phyloP scores from a whole-genome alignment of 2,797 vertebrate species.

The Sebastiscus albofasciatus region DNA sequence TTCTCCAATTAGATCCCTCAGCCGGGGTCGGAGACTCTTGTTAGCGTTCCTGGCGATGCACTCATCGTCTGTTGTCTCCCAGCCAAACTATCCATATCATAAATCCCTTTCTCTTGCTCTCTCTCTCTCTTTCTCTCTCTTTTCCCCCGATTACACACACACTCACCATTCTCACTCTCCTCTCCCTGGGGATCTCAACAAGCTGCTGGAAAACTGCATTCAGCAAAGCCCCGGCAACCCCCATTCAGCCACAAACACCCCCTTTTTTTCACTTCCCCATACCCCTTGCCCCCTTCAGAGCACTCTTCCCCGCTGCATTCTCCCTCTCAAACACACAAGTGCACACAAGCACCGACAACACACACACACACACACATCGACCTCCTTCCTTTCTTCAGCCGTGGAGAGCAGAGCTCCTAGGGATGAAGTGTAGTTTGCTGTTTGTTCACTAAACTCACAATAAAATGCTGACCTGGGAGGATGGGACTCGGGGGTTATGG shows the following conservation, averaged over 20 bases:
- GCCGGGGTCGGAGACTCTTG: conserved; percentile 60
- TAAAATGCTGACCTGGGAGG: conserved; percentile 66
- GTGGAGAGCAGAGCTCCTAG: conserved; percentile 35
- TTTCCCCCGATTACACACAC: not conserved
- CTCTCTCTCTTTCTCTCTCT: not conserved
- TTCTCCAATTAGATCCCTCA: conserved; percentile 73
- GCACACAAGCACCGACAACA: conserved; percentile 11
- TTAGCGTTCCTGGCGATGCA: conserved; percentile 45
- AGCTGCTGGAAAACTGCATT: conserved; percentile 85
- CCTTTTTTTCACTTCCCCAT: conserved; percentile 43
- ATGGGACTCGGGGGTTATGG: conserved; percentile 16
- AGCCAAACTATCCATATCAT: conserved; percentile 74
- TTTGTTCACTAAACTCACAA: conserved; percentile 76
- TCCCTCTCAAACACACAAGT: conserved; percentile 41
- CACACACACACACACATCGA: conserved; percentile 11
- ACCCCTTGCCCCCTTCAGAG: conserved; percentile 72
- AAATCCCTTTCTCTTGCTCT: conserved; percentile 47
- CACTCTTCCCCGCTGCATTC: conserved; percentile 63
- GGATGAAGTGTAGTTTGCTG: conserved; percentile 66
- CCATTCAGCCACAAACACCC: conserved; percentile 74
- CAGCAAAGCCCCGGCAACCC: conserved; percentile 84
- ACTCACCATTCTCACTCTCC: conserved; percentile 50
- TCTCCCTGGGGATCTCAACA: conserved; percentile 79
- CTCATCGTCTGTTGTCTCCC: conserved; percentile 55
- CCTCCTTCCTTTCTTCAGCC: conserved; percentile 57